Base-by-base conservation (phyloP, 2,797 vertebrate species). In the Intellagama lesueurii region DNA sequence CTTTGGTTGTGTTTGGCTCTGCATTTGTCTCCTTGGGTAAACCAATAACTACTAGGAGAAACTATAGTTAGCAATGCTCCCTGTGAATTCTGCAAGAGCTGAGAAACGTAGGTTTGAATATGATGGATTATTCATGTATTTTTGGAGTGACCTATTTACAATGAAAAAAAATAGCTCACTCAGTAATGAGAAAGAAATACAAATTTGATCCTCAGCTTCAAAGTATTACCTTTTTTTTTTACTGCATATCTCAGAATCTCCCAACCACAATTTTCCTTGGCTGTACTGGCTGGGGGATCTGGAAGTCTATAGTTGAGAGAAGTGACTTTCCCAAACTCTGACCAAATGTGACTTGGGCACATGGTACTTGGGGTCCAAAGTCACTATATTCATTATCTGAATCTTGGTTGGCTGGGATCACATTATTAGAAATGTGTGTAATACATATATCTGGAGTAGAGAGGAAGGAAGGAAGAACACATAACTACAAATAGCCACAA, bases 1-100 rank as follows among this genome's bases (percentile, higher is more conserved):
- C 4, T 77, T 76, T 72, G 56, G 26, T 64, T 40, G 24, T 60
- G 11, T 14, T 72, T 83, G 3, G 30, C 76, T 64, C 81, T 47
- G 0, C 24, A 1, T 4, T 0, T 17, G 0, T 69, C 9, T 60
- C 72, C 35, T 26, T 76, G 1, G 16, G 1, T n/a, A 84, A 30
- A 77, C 86, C 85, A 81, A 8, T 88, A 40, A 81, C 35, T 89
- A 0, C 0, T 56, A 28, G 66, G 28, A 70, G 79, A 66, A 89
- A 82, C 79, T 90, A 7, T 32, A 8, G 1, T 81, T 64, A n/a
- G 12, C 66, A 32, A 44, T 79, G 40, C 30, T 72, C 80, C 0
- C 0, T 69, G 49, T 60, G 64, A 52, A 47, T 76, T 76, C 40
- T 35, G 22, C n/a, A 30, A 64, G 14, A 49, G 40, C 75, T 66